A percentile compares a stretch with the other conserved stretches of the same genome.
Evolutionary conservation across 1,140 invertebrate species (phyloP).

Genomic region (Pseudomyrmex gracilis): DNA sequence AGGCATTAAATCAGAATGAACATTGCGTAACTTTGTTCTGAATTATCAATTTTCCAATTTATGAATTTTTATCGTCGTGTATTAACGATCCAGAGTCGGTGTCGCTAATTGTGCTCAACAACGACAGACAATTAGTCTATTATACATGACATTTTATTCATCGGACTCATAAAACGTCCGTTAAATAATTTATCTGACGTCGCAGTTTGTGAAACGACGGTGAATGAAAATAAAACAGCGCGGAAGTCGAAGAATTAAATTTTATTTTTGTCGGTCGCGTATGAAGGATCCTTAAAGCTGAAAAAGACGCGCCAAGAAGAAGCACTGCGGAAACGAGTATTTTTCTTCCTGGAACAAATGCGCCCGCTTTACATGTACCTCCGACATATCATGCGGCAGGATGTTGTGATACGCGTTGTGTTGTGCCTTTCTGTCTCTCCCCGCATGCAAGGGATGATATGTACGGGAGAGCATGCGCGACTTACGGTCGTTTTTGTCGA

Average conservation of each 20-base stretch:
- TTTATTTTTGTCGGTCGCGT: not conserved
- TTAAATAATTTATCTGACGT: constrained; percentile 17
- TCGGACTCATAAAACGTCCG: not conserved
- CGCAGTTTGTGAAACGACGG: not conserved
- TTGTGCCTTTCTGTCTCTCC: constrained; percentile 38
- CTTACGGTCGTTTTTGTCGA: constrained; percentile 74
- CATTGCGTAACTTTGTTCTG: not conserved
- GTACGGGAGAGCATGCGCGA: constrained; percentile 69
- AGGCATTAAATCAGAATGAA: not conserved
- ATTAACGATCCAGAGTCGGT: too few relatives aligned
- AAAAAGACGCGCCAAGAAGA: not conserved
- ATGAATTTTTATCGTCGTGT: not conserved
- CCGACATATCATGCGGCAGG: constrained; percentile 10
- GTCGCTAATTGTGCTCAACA: too few relatives aligned
- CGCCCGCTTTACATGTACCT: constrained; percentile 12
- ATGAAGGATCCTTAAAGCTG: not conserved
- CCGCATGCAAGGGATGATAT: constrained; percentile 47
- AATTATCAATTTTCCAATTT: constrained; percentile 10
- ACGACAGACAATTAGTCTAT: not conserved
- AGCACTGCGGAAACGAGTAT: not conserved
- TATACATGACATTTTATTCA: constrained; percentile 19
- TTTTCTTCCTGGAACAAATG: not conserved
- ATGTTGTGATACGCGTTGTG: constrained; percentile 62
- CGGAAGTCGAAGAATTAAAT: constrained; percentile 7
- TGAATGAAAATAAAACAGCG: constrained; percentile 2